A percentile compares a stretch with the other conserved stretches of the same genome.
phyloP scores from a whole-genome alignment of 2,888 invertebrate species.

The Hydraecia micacea region DNA sequence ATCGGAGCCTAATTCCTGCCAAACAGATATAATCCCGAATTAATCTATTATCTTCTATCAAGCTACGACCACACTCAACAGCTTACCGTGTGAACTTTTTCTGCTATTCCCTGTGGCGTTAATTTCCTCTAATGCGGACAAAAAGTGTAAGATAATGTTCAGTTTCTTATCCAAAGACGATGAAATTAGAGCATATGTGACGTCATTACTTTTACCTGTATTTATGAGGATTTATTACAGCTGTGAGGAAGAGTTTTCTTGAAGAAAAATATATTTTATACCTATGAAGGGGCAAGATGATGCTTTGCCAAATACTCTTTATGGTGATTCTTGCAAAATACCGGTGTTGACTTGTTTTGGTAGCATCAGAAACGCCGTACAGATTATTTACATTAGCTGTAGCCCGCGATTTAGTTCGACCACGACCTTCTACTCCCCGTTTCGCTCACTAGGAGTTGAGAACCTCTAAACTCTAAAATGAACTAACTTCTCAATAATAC shows the following conservation, averaged over 20 bases:
- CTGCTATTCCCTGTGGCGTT: constrained; percentile 45
- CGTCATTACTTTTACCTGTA: constrained; percentile 48
- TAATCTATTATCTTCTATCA: constrained; percentile 32
- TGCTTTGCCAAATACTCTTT: not conserved
- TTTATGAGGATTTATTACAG: constrained; percentile 38
- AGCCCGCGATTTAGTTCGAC: not conserved
- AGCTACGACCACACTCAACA: constrained; percentile 5
- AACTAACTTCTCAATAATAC: not conserved
- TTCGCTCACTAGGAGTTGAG: not conserved
- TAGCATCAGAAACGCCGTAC: not conserved
- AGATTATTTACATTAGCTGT: not conserved
- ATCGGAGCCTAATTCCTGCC: not conserved
- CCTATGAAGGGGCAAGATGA: not conserved
- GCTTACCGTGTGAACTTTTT: constrained; percentile 46
- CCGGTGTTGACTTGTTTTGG: not conserved
- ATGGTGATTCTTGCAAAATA: not conserved
- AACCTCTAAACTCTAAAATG: not conserved
- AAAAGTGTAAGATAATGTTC: constrained; percentile 58
- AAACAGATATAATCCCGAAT: not conserved
- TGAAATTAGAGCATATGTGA: constrained; percentile 42
- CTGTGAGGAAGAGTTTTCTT: not conserved
- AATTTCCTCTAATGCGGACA: constrained; percentile 65
- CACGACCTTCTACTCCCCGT: not conserved
- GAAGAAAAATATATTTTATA: not conserved
- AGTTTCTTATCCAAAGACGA: constrained; percentile 55